Evolutionary conservation across 1,140 invertebrate species (phyloP).

Genomic region (Mercenaria mercenaria): DNA sequence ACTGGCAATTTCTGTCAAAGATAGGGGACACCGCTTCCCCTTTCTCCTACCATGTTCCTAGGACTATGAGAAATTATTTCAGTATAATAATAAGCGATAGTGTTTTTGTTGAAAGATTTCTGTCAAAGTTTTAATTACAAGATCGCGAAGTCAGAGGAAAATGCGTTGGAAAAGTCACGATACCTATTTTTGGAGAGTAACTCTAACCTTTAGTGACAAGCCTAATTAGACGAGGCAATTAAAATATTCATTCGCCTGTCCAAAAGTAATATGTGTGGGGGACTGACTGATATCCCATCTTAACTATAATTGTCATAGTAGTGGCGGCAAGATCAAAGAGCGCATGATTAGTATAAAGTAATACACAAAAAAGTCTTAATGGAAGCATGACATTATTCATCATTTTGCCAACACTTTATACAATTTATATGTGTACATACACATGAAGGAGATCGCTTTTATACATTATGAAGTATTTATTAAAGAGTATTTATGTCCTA

Average conservation of each 20-base stretch:
- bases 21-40: too few relatives aligned
- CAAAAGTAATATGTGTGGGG: neutral
- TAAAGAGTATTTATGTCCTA: neutral
- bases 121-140: too few relatives aligned
- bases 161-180: neutral
- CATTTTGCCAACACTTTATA: neutral
- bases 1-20: too few relatives aligned
- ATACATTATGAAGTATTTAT: neutral
- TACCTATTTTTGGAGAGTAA: neutral
- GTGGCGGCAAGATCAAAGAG: constrained; percentile 36
- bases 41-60: too few relatives aligned
- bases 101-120: too few relatives aligned
- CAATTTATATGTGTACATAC: neutral
- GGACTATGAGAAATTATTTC: too few relatives aligned
- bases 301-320: constrained; percentile 21
- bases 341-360: neutral
- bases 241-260: constrained; percentile 32
- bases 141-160: neutral
- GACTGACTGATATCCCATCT: neutral
- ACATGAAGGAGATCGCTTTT: neutral
- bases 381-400: neutral
- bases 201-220: neutral
- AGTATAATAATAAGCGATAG: too few relatives aligned
- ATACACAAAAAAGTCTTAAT: neutral
- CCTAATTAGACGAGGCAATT: constrained; percentile 32